phyloP scores from a whole-genome alignment of 1,140 invertebrate genomes.

The Brachionus plicatilis region DNA sequence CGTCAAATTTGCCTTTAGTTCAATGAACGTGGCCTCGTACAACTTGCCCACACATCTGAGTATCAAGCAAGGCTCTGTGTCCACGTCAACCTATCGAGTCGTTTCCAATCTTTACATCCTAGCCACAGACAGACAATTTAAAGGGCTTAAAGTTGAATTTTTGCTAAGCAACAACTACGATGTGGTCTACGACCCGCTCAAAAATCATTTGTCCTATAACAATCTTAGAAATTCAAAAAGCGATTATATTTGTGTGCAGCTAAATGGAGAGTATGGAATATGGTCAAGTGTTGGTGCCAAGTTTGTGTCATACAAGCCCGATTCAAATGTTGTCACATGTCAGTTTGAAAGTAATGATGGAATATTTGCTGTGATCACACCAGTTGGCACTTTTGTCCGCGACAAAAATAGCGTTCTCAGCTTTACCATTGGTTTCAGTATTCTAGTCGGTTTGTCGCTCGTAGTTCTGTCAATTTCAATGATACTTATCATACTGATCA shows the following conservation, averaged over 20 bases:
- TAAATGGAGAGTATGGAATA: not conserved
- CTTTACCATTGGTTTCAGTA: conserved; percentile 9
- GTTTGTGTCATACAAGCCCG: not conserved
- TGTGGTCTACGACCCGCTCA: not conserved
- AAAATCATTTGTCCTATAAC: not conserved
- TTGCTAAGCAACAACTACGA: not conserved
- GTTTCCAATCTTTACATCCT: not conserved
- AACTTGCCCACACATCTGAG: not conserved
- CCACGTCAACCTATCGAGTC: not conserved
- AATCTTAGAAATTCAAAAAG: not conserved
- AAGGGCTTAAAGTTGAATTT: not conserved
- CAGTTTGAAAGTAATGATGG: not conserved
- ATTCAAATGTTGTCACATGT: not conserved
- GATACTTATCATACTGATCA: not conserved
- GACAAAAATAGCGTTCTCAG: not conserved
- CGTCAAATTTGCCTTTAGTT: not conserved
- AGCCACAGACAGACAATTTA: not conserved
- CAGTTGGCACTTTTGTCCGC: not conserved
- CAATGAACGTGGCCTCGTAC: not conserved
- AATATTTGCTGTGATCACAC: conserved; percentile 6
- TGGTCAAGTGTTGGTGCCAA: not conserved
- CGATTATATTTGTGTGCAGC: not conserved
- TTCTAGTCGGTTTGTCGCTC: not conserved
- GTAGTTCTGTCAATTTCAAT: not conserved
- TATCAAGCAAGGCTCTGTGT: not conserved